phyloP scores from a whole-genome alignment of 2,888 invertebrate genomes.

The Acanthosoma haemorrhoidale region DNA sequence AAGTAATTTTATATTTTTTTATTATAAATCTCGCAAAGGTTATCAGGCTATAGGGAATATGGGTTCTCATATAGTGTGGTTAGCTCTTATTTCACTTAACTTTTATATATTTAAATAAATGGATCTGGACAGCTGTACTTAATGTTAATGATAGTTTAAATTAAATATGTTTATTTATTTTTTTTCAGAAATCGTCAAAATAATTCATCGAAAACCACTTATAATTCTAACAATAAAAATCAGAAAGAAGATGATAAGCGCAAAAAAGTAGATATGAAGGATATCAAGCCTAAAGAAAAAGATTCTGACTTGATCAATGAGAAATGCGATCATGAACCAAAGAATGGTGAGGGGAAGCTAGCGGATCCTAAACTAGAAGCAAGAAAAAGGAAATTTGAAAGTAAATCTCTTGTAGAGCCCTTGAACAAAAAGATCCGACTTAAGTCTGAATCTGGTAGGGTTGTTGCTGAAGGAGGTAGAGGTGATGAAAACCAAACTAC shows the following conservation, averaged over 20 bases:
- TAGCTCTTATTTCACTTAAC: no score
- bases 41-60: no score
- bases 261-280: not conserved
- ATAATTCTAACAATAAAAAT: not conserved
- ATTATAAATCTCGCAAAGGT: no score
- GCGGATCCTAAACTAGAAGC: constrained; percentile 52
- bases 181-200: not conserved
- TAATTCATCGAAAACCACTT: not conserved
- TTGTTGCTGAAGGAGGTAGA: not conserved
- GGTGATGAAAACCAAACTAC: not conserved
- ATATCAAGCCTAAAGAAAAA: not conserved
- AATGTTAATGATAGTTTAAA: no score
- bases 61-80: no score
- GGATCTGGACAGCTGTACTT: no score
- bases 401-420: constrained; percentile 48
- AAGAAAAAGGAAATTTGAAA: constrained; percentile 52
- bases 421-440: constrained; percentile 52
- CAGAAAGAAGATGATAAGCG: not conserved
- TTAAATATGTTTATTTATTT: no score
- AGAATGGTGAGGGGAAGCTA: constrained; percentile 20
- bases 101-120: no score
- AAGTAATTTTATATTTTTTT: no score
- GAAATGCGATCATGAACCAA: not conserved
- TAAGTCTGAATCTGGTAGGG: constrained; percentile 39
- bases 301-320: not conserved